phyloP scores from a whole-genome alignment of 2,888 invertebrate species.

The Lasioglossum zephyrum region DNA sequence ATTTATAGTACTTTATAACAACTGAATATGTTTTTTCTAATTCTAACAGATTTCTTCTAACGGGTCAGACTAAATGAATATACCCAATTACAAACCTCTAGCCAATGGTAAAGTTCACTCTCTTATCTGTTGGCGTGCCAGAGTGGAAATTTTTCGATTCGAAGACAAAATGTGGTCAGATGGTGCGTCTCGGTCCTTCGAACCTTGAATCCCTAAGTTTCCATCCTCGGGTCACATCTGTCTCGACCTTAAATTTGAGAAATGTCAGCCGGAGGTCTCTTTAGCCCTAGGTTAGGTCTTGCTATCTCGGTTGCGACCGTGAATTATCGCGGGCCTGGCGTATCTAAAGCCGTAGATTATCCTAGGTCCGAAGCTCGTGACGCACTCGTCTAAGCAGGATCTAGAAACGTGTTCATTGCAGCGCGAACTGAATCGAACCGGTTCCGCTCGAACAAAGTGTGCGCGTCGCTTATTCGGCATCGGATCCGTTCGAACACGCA shows the following conservation, averaged over 20 bases:
- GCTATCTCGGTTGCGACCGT: constrained; percentile 29
- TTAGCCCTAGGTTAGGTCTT: constrained; percentile 28
- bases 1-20: no score
- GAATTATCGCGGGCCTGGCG: constrained; percentile 32
- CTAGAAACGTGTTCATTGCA: constrained; percentile 50
- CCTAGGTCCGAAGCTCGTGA: constrained; percentile 45
- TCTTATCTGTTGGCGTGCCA: not conserved
- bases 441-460: constrained; percentile 39
- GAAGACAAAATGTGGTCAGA: not conserved
- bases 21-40: no score
- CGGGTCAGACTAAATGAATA: not conserved
- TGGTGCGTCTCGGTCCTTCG: not conserved
- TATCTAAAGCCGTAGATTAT: constrained; percentile 44
- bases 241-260: not conserved
- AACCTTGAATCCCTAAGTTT: not conserved
- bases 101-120: not conserved
- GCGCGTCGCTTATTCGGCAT: constrained; percentile 32
- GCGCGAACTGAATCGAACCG: constrained; percentile 49
- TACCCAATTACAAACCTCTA: no score
- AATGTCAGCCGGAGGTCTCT: not conserved
- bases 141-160: not conserved
- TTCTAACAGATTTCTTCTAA: no score
- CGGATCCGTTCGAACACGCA: not conserved
- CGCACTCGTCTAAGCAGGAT: constrained; percentile 46
- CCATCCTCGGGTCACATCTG: not conserved